Percentiles rank a stretch among this genome's conserved stretches.
phyloP scores from a whole-genome alignment of 2,113 vertebrate genomes.

The Solenodon paradoxus region DNA sequence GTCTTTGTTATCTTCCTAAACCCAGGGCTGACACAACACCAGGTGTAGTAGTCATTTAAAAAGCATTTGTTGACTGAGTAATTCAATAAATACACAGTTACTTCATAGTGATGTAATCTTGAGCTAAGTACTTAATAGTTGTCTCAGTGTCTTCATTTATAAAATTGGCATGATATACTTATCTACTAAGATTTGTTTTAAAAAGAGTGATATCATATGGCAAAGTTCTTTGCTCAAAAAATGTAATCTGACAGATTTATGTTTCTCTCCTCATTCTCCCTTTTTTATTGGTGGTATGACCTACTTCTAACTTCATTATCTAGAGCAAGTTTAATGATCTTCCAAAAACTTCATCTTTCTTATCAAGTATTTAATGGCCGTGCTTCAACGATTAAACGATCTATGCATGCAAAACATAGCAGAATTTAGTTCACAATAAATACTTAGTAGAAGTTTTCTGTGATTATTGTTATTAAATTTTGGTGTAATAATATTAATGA shows the following conservation, averaged over 20 bases:
- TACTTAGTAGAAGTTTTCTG: not conserved
- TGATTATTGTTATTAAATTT: constrained; percentile 12
- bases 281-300: not conserved
- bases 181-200: not conserved
- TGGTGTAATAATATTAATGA: not conserved
- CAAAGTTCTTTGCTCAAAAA: not conserved
- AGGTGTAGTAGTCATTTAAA: not conserved
- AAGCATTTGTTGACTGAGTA: not conserved
- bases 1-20: not conserved
- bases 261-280: not conserved
- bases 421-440: not conserved
- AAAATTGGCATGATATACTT: not conserved
- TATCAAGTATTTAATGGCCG: constrained; percentile 2
- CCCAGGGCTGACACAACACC: not conserved
- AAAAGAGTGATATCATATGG: not conserved
- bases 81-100: not conserved
- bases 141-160: not conserved
- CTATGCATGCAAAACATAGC: not conserved
- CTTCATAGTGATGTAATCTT: not conserved
- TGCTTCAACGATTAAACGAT: not conserved
- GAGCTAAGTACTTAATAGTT: not conserved
- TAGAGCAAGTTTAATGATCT: not conserved
- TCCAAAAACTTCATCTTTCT: not conserved
- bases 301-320: not conserved
- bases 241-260: not conserved